Evolutionary conservation across 2,888 invertebrate species (phyloP), one percentile per base, ranked within the genome.

Genomic region (Eupithecia insigniata): DNA sequence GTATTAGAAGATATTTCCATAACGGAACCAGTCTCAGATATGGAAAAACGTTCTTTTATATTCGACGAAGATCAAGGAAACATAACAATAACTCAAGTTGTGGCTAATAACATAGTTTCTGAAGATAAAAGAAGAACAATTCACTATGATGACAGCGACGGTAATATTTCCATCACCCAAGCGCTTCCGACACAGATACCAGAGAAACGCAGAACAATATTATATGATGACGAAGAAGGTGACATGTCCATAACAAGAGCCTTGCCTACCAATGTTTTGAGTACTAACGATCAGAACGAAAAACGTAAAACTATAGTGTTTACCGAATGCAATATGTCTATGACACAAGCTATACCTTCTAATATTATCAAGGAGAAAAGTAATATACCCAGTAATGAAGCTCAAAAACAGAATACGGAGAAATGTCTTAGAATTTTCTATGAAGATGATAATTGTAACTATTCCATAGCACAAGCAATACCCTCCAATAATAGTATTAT

Each of bases 171-270:
- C 12, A 76, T 84, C 2, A 84, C 85, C 6, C 80, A 82, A 76
- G 78, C 79, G 28, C 32, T 83, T 8, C 77, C 83, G 3, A 46
- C 76, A 55, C 70, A 69, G n/a, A 36, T 73, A 60, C 26, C 64
- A 30, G 73, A 69, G 16, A 72, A 68, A 67, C 39, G 72, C 43
- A 74, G 69, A 64, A 81, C 78, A 8, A 73, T 81, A 36, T 36
- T 80, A 14, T 76, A 70, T 71, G 77, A 79, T 66, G 72, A 74
- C 61, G 73, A 78, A 61, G 68, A 68, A 34, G 76, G 71, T 0
- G 76, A 86, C 39, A 72, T 87, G 10, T 84, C 87, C 18, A 76
- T 83, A 8, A 83, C 84, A 2, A 80, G 81, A 78, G 80, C 78
- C 1, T 68, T 84, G 10, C 75, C 77, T 64, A 60, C 70, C 0